phyloP scores from a whole-genome alignment of 2,797 vertebrate genomes.

The Pseudochirops cupreus region DNA sequence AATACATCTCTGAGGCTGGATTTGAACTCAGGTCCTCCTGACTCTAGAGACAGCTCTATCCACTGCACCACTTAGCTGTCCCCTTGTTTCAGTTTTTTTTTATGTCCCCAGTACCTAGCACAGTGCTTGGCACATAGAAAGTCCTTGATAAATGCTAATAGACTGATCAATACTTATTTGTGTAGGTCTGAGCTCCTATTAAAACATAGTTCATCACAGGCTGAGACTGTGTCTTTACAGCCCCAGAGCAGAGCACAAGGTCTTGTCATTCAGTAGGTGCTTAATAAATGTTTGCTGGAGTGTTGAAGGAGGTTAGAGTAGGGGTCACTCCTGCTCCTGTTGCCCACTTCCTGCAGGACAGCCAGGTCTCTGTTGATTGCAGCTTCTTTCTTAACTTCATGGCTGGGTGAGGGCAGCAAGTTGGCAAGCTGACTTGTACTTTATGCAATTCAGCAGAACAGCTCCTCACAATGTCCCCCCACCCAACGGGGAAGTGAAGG shows the following conservation, averaged over 20 bases:
- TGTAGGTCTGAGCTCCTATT: background rate
- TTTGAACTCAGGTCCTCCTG: background rate
- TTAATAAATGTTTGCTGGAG: background rate
- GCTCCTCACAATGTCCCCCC: background rate
- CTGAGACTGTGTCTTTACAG: background rate
- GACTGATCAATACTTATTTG: background rate
- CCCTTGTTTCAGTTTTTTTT: background rate
- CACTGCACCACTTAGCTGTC: background rate
- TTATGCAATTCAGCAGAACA: background rate
- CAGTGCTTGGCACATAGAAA: background rate
- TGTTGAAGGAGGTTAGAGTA: background rate
- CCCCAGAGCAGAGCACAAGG: background rate
- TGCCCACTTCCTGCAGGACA: background rate
- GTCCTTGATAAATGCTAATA: background rate
- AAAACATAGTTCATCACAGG: background rate
- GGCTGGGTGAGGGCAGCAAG: background rate
- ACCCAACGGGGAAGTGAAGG: background rate
- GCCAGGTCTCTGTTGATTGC: fast-evolving
- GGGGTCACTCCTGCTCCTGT: background rate
- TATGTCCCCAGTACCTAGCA: background rate
- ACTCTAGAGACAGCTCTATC: background rate
- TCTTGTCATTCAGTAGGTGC: background rate
- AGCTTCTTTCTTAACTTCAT: background rate
- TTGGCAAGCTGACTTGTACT: background rate
- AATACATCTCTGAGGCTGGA: background rate